Conservation (phyloP, 1,140 invertebrate genomes). For the Sycobia sp. region DNA sequence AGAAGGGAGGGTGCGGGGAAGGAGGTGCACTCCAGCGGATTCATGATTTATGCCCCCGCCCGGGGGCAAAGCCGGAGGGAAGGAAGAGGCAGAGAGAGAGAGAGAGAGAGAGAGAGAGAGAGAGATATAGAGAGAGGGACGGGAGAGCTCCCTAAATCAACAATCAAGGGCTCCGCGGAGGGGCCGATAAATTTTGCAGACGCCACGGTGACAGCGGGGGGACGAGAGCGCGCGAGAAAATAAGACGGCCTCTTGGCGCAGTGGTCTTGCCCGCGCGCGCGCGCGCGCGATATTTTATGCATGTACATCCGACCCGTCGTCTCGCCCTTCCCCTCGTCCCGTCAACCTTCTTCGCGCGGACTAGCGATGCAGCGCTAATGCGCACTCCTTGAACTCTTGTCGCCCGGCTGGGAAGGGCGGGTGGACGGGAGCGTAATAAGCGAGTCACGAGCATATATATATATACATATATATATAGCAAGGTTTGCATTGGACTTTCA, state of each 20-base stretch:
- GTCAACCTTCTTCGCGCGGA: neutral
- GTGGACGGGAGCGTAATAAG: no score
- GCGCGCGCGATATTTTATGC: slow-evolving; percentile 28
- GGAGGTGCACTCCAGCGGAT: neutral
- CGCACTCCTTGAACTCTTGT: slow-evolving; percentile 7
- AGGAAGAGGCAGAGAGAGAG: no score
- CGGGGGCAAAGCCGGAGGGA: no score
- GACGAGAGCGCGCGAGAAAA: neutral
- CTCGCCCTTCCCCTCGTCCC: no score
- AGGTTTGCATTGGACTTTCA: no score
- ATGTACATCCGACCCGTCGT: slow-evolving; percentile 12
- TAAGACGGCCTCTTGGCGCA: neutral
- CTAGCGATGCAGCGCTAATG: slow-evolving; percentile 4
- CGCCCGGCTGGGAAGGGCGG: no score
- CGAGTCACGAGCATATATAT: no score
- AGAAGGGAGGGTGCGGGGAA: no score
- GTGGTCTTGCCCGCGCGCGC: neutral
- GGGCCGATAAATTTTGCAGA: slow-evolving; percentile 27
- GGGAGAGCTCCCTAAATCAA: slow-evolving; percentile 25
- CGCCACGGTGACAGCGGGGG: no score
- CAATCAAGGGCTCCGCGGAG: slow-evolving; percentile 15
- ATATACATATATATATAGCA: no score
- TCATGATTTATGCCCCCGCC: neutral
- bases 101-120: no score
- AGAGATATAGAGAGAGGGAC: no score